phyloP scores from a whole-genome alignment of 2,113 vertebrate genomes.

The Cettia cetti region DNA sequence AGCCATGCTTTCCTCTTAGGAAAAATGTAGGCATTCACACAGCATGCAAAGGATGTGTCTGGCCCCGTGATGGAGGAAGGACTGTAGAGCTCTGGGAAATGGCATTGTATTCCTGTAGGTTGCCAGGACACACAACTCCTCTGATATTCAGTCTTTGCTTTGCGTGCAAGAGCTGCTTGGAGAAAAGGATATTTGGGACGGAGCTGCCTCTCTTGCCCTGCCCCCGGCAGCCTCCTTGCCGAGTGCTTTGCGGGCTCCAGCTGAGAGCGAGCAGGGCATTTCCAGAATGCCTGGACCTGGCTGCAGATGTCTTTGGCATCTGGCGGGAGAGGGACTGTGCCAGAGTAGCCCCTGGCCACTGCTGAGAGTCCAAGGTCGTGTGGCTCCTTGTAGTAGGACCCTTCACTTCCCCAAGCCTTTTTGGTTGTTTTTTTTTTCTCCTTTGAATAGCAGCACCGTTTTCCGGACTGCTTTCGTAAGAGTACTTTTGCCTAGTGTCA shows the following conservation, averaged over 20 bases:
- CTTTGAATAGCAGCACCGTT: background rate
- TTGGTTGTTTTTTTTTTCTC: no score
- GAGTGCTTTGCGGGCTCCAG: accelerated
- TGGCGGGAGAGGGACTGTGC: accelerated
- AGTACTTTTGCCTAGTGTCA: background rate
- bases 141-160: background rate
- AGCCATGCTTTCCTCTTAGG: background rate
- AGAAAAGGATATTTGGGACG: background rate
- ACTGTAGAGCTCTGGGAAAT: background rate
- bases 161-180: background rate
- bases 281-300: accelerated
- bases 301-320: background rate
- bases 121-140: background rate
- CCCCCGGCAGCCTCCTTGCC: accelerated
- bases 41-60: accelerated
- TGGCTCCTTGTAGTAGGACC: background rate
- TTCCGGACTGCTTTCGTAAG: background rate
- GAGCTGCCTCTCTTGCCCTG: accelerated
- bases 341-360: background rate
- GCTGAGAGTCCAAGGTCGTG: accelerated
- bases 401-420: accelerated
- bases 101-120: background rate
- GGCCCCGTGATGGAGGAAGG: background rate
- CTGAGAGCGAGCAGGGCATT: background rate
- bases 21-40: background rate